phyloP scores from a whole-genome alignment of 2,797 vertebrate genomes.

The Tarsius wallacei region DNA sequence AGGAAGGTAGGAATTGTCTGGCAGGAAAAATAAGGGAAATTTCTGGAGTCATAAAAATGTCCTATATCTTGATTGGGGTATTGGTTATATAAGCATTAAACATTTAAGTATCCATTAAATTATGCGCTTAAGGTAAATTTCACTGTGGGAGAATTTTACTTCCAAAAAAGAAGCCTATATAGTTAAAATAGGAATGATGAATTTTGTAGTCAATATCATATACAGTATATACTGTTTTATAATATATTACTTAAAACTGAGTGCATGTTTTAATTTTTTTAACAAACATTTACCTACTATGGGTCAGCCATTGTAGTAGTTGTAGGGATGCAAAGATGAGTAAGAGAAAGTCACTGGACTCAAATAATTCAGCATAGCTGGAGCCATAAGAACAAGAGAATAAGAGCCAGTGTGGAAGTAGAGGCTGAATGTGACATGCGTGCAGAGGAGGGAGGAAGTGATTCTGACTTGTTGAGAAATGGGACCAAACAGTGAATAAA shows the following conservation, averaged over 20 bases:
- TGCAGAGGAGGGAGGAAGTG: slow-evolving; percentile 3
- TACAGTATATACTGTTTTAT: not conserved
- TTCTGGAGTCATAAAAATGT: not conserved
- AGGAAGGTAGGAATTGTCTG: not conserved
- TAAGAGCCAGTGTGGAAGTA: not conserved
- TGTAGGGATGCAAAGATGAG: slow-evolving; percentile 16
- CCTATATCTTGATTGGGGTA: not conserved
- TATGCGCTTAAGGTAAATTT: not conserved
- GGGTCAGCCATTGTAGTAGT: not conserved
- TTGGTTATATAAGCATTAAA: not conserved
- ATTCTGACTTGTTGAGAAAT: not conserved
- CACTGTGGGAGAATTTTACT: not conserved
- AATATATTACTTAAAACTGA: not conserved
- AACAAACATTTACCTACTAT: not conserved
- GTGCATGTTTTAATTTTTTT: not conserved
- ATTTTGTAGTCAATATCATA: not conserved
- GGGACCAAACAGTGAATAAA: slow-evolving; percentile 23
- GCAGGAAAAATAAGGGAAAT: not conserved
- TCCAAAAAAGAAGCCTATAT: not conserved
- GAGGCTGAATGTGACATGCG: not conserved
- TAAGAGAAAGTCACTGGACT: not conserved
- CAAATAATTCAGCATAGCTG: not conserved
- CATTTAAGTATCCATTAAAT: slow-evolving; percentile 23
- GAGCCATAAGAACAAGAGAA: not conserved
- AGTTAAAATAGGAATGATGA: slow-evolving; percentile 44